Evolutionary conservation across 2,888 invertebrate species (phyloP), one percentile per base, ranked within the genome.

Genomic region (Metallyticus violacea): DNA sequence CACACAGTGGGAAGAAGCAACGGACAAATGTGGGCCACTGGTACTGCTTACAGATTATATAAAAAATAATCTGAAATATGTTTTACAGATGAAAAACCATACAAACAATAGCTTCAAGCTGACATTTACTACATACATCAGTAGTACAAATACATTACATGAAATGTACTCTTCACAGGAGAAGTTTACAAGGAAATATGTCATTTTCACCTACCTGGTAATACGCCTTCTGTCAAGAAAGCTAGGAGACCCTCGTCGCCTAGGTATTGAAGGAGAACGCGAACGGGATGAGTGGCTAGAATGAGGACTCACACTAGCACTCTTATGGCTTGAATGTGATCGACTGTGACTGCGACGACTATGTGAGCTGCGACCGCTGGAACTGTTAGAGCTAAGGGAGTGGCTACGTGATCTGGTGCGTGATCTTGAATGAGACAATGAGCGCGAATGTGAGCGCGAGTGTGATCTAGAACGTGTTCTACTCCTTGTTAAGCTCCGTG

Each of bases 141-240:
- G n/a, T n/a, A n/a, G n/a, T n/a, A n/a, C n/a, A n/a, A n/a, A n/a
- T n/a, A n/a, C n/a, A n/a, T n/a, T n/a, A n/a, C n/a, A n/a, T n/a
- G n/a, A n/a, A n/a, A 62, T 62, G 40, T 62, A 3, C 40, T 15
- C 3, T 27, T 25, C 29, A 25, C 7, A 7, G 9, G 26, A 22
- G 15, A 0, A 6, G 5, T 7, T 30, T 22, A 40, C 26, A 62
- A 26, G 25, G 9, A 26, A 30, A 27, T n/a, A 9, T n/a, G 6
- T 27, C 79, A 79, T 9, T 27, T 79, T 0, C n/a, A 27, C 22
- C 92, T 95, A 99, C 98, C 98, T 99, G 90, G 99, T 99, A 90
- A 99, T 99, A 89, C 99, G 95, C 87, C 99, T 94, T 90, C 98
- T 94, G 92, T 98, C 98, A 88, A 98, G 93, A 92, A 98, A 98